Base-by-base conservation (phyloP, 2,888 invertebrate genomes). In the Troilus luridus region DNA sequence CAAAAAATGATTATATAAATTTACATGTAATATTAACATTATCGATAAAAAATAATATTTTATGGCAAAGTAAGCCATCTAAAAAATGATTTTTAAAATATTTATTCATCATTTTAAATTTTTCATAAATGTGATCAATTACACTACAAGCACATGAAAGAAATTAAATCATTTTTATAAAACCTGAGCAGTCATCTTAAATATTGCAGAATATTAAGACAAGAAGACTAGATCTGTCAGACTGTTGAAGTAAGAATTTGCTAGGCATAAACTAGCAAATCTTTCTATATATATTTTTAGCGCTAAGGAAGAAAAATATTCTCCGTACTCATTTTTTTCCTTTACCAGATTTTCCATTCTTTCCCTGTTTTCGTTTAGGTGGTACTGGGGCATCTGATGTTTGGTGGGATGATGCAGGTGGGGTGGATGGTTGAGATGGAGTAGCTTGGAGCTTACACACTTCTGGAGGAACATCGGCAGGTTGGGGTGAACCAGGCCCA, bases 361-460 rank as follows among this genome's bases (percentile, higher is more conserved):
- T 88, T n/a, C 91, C 91, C 88, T 91, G 88, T 64, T 91, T 91
- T 56, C 91, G 27, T 88, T 92, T 93, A 0, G 93, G 93, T 14
- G 93, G 93, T 19, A 93, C 92, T 58, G 93, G 93, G 9, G 93
- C 93, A 19, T 92, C 93, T 27, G 77, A 89, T 89, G 14, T 91
- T 91, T 41, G 89, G 56, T 19, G 24, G 19, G 62, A 81, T 56
- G 90, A 88, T 8, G 88, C 67, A 10, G 60, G 64, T 14, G 92
- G 60, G 0, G 91, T 85, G 17, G 89, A 59, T n/a, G 88, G 89
- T 90, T 88, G 89, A 6, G 90, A 77, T 62, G 88, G 64, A 8
- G 67, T 54, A 41, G 90, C 88, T 88, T 91, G 90, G 17, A 72
- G 90, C 60, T 91, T 88, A 17, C 89, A 58, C 14, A 88, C 90